Evolutionary conservation across 2,113 vertebrate species (phyloP).

Genomic region (Oreochromis niloticus): DNA sequence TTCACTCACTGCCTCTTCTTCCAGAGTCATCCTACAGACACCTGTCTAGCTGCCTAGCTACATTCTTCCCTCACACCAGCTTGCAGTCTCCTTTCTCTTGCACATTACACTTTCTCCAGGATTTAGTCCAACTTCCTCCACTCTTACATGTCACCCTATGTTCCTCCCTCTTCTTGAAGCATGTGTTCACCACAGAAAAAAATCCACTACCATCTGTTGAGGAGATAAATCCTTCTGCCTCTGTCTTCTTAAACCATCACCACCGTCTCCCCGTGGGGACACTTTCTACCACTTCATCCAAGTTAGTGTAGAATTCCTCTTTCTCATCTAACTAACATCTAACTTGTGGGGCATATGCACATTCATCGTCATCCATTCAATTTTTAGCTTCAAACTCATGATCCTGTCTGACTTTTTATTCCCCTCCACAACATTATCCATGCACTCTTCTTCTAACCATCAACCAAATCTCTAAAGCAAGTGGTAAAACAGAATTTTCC

Average conservation of each 20-base stretch:
- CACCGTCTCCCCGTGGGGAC: neutral
- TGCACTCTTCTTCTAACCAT: neutral
- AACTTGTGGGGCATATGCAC: neutral
- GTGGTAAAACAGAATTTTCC: neutral
- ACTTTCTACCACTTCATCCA: neutral
- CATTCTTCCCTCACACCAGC: neutral
- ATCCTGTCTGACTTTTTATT: neutral
- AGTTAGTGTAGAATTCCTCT: neutral
- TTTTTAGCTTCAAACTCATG: neutral
- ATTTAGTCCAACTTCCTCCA: neutral
- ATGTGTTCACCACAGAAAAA: neutral
- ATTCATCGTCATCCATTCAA: neutral
- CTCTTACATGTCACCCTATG: neutral
- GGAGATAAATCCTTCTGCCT: neutral
- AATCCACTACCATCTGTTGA: neutral
- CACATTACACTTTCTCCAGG: neutral
- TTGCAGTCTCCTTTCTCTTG: neutral
- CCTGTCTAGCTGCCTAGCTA: rapidly evolving
- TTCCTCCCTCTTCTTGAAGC: neutral
- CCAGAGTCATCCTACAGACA: neutral
- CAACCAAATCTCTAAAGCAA: neutral
- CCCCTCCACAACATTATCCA: neutral
- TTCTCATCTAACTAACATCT: rapidly evolving
- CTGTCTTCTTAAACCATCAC: neutral
- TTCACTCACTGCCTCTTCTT: neutral